Conservation (phyloP, 2,113 vertebrate genomes). For the Centropus bengalensis region DNA sequence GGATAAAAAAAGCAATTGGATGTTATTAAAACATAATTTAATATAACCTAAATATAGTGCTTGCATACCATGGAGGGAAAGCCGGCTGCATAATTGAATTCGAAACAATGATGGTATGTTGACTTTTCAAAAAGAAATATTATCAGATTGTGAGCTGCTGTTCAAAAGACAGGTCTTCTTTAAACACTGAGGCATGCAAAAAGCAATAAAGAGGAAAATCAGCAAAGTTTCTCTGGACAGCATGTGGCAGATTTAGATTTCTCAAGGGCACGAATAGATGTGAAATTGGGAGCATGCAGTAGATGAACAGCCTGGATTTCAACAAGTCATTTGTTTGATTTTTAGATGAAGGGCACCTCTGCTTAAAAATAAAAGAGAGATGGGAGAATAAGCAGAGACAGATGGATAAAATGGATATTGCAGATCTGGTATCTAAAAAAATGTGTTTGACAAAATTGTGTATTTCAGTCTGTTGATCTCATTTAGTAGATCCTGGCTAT, state of each 20-base stretch:
- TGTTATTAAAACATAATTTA: constrained; percentile 79
- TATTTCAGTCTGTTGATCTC: accelerated
- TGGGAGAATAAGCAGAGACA: neutral
- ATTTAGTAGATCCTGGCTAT: neutral
- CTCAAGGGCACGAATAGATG: neutral
- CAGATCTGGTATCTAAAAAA: neutral
- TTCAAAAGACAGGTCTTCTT: constrained; percentile 58
- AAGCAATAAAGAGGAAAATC: constrained; percentile 58
- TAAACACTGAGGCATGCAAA: constrained; percentile 38
- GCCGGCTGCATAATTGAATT: constrained; percentile 58
- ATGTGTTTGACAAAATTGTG: neutral
- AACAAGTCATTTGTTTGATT: neutral
- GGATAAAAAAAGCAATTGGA: constrained; percentile 64
- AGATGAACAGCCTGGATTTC: neutral
- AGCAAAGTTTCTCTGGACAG: neutral
- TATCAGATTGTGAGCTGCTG: constrained; percentile 67
- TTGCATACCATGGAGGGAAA: constrained; percentile 60
- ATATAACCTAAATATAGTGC: constrained; percentile 68
- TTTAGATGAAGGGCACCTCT: neutral
- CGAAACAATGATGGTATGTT: constrained; percentile 64
- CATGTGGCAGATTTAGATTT: constrained; percentile 39
- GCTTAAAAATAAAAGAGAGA: neutral
- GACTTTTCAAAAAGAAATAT: constrained; percentile 72
- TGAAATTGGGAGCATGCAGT: neutral
- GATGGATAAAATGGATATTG: neutral